Percentiles rank a stretch among this genome's conserved stretches.
phyloP scores from a whole-genome alignment of 2,888 invertebrate species.

The Lasioglossum malachurum region DNA sequence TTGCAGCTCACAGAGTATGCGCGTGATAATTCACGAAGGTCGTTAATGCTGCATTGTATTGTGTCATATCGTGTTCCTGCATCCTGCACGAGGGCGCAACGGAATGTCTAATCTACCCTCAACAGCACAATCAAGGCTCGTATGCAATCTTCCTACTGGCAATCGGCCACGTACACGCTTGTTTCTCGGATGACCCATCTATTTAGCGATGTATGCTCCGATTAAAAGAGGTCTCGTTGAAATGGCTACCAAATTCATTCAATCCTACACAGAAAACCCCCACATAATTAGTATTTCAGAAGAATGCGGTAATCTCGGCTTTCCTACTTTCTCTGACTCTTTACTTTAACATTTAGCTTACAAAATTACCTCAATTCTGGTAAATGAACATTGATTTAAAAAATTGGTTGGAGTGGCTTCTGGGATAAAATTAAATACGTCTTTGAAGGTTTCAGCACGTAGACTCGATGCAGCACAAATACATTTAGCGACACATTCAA shows the following conservation, averaged over 20 bases:
- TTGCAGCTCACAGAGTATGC: constrained; percentile 32
- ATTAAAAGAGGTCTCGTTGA: background rate
- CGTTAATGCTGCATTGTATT: constrained; percentile 58
- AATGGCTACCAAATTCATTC: background rate
- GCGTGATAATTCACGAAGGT: constrained; percentile 57
- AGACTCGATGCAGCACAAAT: background rate
- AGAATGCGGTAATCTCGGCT: background rate
- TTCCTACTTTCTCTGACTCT: background rate
- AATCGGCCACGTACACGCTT: constrained; percentile 40
- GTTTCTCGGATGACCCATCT: constrained; percentile 19
- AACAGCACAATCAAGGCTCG: constrained; percentile 33
- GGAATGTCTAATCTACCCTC: constrained; percentile 59
- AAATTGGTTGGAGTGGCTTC: background rate
- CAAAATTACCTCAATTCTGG: background rate
- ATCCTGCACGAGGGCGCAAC: constrained; percentile 31
- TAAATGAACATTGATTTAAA: background rate
- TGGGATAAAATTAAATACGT: background rate
- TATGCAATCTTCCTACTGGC: constrained; percentile 41
- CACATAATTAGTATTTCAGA: background rate
- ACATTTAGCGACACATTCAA: background rate
- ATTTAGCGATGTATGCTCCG: background rate
- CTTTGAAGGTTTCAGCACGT: background rate
- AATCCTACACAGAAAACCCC: background rate
- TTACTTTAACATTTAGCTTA: background rate
- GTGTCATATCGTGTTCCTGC: constrained; percentile 53